Conservation (phyloP, 2,797 vertebrate species). For the Nyctibius grandis region DNA sequence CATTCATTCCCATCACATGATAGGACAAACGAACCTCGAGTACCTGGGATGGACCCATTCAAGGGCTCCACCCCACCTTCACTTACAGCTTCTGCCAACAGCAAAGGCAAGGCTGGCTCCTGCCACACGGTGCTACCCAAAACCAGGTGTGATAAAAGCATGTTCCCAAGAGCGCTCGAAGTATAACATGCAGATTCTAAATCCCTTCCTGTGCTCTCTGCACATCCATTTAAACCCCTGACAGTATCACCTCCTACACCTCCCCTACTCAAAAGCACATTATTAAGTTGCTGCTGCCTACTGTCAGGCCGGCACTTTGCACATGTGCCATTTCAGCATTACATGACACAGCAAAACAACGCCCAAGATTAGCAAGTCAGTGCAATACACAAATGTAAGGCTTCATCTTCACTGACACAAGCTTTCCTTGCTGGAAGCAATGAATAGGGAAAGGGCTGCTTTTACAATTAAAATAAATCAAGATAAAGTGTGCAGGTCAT, state of each 20-base stretch:
- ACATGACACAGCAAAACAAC: not conserved
- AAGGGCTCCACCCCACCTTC: not conserved
- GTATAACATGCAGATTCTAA: rapidly evolving
- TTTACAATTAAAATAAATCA: rapidly evolving
- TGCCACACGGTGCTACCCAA: not conserved
- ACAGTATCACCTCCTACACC: not conserved
- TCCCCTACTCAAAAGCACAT: rapidly evolving
- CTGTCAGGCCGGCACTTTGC: too few species aligned
- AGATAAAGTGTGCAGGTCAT: not conserved
- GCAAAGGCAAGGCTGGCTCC: not conserved
- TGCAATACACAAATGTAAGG: rapidly evolving
- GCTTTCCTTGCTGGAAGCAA: not conserved
- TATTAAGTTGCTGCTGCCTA: not conserved
- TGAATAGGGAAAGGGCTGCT: not conserved
- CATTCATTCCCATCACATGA: rapidly evolving
- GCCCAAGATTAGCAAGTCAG: not conserved
- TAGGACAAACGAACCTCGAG: not conserved
- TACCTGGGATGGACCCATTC: too few species aligned
- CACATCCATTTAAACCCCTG: rapidly evolving
- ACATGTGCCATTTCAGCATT: rapidly evolving
- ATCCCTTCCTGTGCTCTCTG: not conserved
- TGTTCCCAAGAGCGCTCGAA: rapidly evolving
- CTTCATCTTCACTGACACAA: not conserved
- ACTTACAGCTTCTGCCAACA: rapidly evolving
- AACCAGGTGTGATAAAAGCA: not conserved